phyloP scores from a whole-genome alignment of 2,113 vertebrate species.

The Calyptomena viridis region DNA sequence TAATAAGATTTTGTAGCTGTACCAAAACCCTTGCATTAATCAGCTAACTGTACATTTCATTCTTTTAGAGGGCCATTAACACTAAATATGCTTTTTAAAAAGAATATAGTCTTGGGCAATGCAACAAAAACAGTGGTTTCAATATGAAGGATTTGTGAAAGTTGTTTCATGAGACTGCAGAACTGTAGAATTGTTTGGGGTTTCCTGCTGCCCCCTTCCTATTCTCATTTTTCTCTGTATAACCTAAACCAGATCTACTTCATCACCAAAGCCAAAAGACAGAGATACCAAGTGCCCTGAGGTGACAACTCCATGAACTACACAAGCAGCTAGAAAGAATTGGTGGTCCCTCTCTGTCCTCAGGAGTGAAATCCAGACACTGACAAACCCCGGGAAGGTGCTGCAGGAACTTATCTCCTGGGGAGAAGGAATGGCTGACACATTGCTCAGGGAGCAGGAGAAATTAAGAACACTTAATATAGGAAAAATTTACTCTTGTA shows the following conservation, averaged over 20 bases:
- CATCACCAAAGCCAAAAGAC: not conserved
- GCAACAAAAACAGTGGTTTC: not conserved
- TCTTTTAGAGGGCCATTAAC: conserved; percentile 5
- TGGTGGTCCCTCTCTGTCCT: not conserved
- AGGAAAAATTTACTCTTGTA: not conserved
- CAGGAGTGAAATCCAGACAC: not conserved
- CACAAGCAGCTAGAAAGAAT: not conserved
- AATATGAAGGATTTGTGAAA: not conserved
- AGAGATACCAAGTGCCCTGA: not conserved
- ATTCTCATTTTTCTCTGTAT: not conserved
- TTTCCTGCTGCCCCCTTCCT: not conserved
- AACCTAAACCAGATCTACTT: not conserved
- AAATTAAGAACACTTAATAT: not conserved
- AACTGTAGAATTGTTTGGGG: no score
- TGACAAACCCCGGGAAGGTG: not conserved
- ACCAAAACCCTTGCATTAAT: conserved; percentile 15
- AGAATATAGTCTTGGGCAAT: not conserved
- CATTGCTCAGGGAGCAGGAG: not conserved
- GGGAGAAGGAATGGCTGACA: not conserved
- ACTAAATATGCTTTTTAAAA: not conserved
- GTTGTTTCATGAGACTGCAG: not conserved
- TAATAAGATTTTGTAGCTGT: not conserved
- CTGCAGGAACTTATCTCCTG: not conserved
- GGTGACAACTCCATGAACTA: not conserved
- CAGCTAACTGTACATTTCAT: conserved; percentile 12